A percentile compares a stretch with the other conserved stretches of the same genome.
phyloP scores from a whole-genome alignment of 2,888 invertebrate genomes.

The Brachyopa scutellaris region DNA sequence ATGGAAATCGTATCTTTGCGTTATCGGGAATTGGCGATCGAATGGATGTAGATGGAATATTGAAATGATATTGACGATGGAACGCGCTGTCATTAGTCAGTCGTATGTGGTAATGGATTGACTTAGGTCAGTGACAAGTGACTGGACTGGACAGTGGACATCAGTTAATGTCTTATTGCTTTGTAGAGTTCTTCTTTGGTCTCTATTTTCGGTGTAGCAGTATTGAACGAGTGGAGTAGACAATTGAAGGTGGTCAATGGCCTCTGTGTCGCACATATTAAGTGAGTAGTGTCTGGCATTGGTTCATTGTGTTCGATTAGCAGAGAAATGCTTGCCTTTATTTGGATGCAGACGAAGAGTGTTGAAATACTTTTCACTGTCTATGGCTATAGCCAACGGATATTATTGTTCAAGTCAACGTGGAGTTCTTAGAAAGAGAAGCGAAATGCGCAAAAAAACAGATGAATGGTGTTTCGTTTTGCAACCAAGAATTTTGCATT shows the following conservation, averaged over 20 bases:
- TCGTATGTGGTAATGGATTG: constrained; percentile 48
- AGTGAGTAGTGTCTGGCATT: constrained; percentile 50
- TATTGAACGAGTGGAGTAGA: not conserved
- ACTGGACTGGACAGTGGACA: constrained; percentile 42
- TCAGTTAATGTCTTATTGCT: too few relatives aligned
- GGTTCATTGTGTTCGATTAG: constrained; percentile 31
- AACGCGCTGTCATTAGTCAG: not conserved
- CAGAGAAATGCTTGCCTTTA: constrained; percentile 17
- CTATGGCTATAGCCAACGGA: not conserved
- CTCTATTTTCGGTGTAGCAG: not conserved
- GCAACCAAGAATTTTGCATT: too few relatives aligned
- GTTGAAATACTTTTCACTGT: not conserved
- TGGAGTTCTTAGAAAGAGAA: too few relatives aligned
- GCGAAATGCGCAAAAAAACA: too few relatives aligned
- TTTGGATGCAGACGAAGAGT: constrained; percentile 14
- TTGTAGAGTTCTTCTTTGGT: constrained; percentile 30
- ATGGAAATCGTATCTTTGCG: constrained; percentile 48
- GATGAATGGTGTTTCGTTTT: too few relatives aligned
- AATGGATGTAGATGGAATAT: constrained; percentile 46
- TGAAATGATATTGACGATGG: constrained; percentile 33
- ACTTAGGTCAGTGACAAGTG: constrained; percentile 57
- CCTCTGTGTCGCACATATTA: constrained; percentile 53
- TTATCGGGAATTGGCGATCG: constrained; percentile 41
- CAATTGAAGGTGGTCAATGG: constrained; percentile 50
- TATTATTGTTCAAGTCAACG: too few relatives aligned